Base-by-base conservation (phyloP, 2,113 vertebrate species). In the Gobiocypris rarus region DNA sequence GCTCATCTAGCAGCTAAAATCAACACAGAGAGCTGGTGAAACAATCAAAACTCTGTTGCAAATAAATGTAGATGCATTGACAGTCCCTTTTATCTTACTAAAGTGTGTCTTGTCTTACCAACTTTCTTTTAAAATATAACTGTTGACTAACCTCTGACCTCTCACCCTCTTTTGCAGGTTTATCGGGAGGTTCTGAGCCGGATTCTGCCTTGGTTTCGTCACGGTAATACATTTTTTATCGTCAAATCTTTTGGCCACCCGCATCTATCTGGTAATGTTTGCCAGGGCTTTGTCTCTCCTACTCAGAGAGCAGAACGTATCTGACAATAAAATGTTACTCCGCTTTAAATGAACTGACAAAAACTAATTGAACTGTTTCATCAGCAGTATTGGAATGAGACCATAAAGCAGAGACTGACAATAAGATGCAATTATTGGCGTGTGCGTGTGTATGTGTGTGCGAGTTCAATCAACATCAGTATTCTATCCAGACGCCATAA, bases 401-500 rank as follows among this genome's bases (percentile, higher is more conserved):
- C 59, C 78, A 80, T 67, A 80, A 67, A 80, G 59, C 14, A 80
- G 24, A 34, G 59, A n/a, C 61, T 80, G 78, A 80, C 78, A 80
- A 80, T 80, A 80, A 80, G 78, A 67, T 52, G 14, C 78, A 80
- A 80, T 80, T 67, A 80, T 75, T 79, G 70, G 69, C 71, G 56
- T 38, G 58, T 28, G 69, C 48, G 15, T 43, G 78, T 81, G 58
- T 52, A 24, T 82, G 80, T 48, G 83, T 76, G 80, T 71, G 41
- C 15, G 80, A 15, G 52, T 71, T 70, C 43, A 79, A 38, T 71
- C 67, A 78, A 48, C 77, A 93, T 93, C 92, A 92, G 91, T 90
- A 88, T 92, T 87, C 89, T 90, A 92, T 93, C 91, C 92, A 91
- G 91, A 91, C 89, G 90, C 90, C 84, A 81, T 93, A 93, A 93